Evolutionary conservation across 2,888 invertebrate genomes (phyloP), one percentile per base, ranked within the genome.

Genomic region (Lasioglossum villosulum): DNA sequence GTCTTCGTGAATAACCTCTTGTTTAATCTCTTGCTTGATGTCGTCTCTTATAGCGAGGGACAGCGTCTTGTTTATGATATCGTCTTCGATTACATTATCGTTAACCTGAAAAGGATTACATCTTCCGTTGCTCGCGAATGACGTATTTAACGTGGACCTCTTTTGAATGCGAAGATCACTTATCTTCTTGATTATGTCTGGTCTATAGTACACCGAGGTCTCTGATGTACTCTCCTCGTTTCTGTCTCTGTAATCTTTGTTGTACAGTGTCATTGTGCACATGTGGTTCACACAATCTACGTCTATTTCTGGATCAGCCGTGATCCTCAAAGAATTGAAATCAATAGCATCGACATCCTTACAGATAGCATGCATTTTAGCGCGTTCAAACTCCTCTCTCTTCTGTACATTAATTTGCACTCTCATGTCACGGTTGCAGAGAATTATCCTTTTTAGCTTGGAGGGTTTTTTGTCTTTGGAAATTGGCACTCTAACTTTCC

Each of bases 281-380:
- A 93, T 88, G 68, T 81, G 83, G 76, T 78, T 87, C 5, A 81
- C 77, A 30, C 88, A 87, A 72, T 92, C 87, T 34, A 88, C 59
- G 12, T 94, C 91, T 19, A 85, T 72, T 34, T 83, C 79, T 4
- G 89, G 78, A 23, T 91, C 91, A 4, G 88, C 59, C 14, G 87
- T 75, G 39, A 94, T 94, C n/a, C 86, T 92, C 16, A 94, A 78
- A 10, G 86, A 80, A 3, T 88, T 75, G 1, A 93, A 90, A 78
- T 93, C 76, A 34, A 92, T 84, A 1, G 66, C 45, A 63, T 89
- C 74, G 0, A 89, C 75, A 19, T 85, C 78, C n/a, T 59, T 77
- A n/a, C 71, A 76, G 4, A 68, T 77, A 59, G 83, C 63, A 2
- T 77, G 42, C 30, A 83, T 59, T 42, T 89, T 83, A 0, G 37